phyloP scores from a whole-genome alignment of 2,888 invertebrate genomes.

The Drosophila mimetica region DNA sequence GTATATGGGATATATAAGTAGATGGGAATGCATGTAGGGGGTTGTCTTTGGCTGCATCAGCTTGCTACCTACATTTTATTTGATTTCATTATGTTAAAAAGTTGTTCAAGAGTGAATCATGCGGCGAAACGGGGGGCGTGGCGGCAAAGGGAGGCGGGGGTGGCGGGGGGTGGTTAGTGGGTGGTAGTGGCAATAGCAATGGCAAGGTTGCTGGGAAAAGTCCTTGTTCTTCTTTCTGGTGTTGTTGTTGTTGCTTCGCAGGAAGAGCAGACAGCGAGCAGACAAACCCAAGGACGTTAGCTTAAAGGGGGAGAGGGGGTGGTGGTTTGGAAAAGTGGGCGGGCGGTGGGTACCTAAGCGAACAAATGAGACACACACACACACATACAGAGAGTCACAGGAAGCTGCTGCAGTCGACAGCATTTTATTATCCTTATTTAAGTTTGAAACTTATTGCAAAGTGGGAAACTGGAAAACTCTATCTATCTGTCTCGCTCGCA shows the following conservation, averaged over 20 bases:
- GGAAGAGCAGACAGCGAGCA: conserved; percentile 69
- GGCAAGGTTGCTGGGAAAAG: conserved; percentile 34
- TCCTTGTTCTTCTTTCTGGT: conserved; percentile 53
- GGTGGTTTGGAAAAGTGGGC: not conserved
- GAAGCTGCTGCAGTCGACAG: conserved; percentile 65
- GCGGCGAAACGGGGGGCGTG: conserved; percentile 35
- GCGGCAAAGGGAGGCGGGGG: not conserved
- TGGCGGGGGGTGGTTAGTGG: not conserved
- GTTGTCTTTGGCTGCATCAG: conserved; percentile 58
- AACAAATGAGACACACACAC: conserved; percentile 45
- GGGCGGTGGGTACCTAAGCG: conserved; percentile 14
- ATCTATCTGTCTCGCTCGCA: conserved; percentile 60
- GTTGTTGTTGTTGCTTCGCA: conserved; percentile 44
- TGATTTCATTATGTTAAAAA: conserved; percentile 83
- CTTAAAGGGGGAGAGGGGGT: conserved; percentile 47
- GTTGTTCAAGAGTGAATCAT: conserved; percentile 80
- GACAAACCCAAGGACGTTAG: conserved; percentile 76
- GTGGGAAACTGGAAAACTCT: conserved; percentile 76
- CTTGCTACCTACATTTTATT: conserved; percentile 79
- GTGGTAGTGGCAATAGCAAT: not conserved
- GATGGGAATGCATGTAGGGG: conserved; percentile 10
- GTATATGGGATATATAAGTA: conserved; percentile 1
- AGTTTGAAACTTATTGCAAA: conserved; percentile 81
- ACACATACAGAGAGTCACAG: conserved; percentile 23
- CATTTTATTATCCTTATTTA: conserved; percentile 83